Evolutionary conservation across 2,888 invertebrate genomes (phyloP).

Genomic region (Brenthis hecate): DNA sequence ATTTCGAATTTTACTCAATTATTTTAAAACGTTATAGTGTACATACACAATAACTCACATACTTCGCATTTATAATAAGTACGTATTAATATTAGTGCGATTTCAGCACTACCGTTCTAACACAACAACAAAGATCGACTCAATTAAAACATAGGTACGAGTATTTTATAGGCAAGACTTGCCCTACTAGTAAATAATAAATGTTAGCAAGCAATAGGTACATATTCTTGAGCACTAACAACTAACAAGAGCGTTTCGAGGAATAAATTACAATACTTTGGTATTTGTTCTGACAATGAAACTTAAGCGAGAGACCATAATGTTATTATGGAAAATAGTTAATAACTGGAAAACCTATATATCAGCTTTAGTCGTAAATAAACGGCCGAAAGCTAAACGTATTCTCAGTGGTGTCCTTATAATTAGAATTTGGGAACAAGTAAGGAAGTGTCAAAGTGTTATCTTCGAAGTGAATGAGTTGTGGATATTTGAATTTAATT

Average conservation of each 20-base stretch:
- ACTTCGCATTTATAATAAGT: too few species aligned
- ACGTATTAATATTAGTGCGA: too few species aligned
- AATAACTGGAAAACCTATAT: conserved; percentile 54
- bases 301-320: conserved; percentile 24
- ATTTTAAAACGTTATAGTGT: too few species aligned
- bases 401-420: conserved; percentile 28
- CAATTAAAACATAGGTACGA: too few species aligned
- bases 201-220: background rate
- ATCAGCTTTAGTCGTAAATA: conserved; percentile 44
- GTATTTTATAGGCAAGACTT: conserved; percentile 9
- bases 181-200: conserved; percentile 8
- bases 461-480: conserved; percentile 9
- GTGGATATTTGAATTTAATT: conserved; percentile 2
- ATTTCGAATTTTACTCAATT: too few species aligned
- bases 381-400: conserved; percentile 28
- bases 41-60: too few species aligned
- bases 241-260: conserved; percentile 21
- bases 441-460: conserved; percentile 43
- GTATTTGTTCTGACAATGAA: conserved; percentile 33
- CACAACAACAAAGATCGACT: too few species aligned
- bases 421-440: conserved; percentile 30
- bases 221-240: conserved; percentile 14
- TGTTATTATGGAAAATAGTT: conserved; percentile 38
- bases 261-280: conserved; percentile 30
- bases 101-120: too few species aligned